A percentile compares a stretch with the other conserved stretches of the same genome.
Evolutionary conservation across 2,797 vertebrate species (phyloP).

Genomic region (Crocidura indochinensis): DNA sequence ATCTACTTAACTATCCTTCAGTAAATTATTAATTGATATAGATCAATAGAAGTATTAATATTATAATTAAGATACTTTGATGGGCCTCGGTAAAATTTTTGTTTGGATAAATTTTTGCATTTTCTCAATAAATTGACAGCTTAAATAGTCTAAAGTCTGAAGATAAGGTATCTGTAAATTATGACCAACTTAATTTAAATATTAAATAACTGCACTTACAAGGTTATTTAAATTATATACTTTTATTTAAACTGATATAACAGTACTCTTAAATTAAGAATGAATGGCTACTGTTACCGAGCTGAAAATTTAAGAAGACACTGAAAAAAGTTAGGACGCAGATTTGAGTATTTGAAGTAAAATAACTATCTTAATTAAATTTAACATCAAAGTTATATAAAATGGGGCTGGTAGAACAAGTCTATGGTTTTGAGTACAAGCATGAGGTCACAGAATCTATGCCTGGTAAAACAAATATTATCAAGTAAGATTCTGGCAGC

Average conservation of each 20-base stretch:
- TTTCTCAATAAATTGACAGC: slow-evolving; percentile 45
- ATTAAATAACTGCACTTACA: not conserved
- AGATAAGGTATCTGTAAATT: not conserved
- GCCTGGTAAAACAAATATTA: too few species aligned
- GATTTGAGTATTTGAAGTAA: too few species aligned
- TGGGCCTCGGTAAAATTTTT: not conserved
- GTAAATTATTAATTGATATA: slow-evolving; percentile 43
- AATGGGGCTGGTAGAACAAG: too few species aligned
- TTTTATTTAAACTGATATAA: slow-evolving; percentile 40
- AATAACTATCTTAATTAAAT: too few species aligned
- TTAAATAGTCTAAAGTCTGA: not conserved
- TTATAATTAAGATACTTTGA: slow-evolving; percentile 61
- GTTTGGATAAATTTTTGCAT: not conserved
- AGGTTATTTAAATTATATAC: not conserved
- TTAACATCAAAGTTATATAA: too few species aligned
- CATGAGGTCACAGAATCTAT: too few species aligned
- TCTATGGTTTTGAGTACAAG: too few species aligned
- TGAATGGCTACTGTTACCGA: not conserved
- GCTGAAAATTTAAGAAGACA: too few species aligned
- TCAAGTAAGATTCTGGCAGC: too few species aligned
- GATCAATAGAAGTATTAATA: slow-evolving; percentile 53
- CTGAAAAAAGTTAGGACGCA: too few species aligned
- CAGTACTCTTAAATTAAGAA: slow-evolving; percentile 13
- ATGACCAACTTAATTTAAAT: slow-evolving; percentile 19
- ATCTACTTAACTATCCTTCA: slow-evolving; percentile 51